phyloP scores from a whole-genome alignment of 1,140 invertebrate species.

The Neotoxoptera formosana region DNA sequence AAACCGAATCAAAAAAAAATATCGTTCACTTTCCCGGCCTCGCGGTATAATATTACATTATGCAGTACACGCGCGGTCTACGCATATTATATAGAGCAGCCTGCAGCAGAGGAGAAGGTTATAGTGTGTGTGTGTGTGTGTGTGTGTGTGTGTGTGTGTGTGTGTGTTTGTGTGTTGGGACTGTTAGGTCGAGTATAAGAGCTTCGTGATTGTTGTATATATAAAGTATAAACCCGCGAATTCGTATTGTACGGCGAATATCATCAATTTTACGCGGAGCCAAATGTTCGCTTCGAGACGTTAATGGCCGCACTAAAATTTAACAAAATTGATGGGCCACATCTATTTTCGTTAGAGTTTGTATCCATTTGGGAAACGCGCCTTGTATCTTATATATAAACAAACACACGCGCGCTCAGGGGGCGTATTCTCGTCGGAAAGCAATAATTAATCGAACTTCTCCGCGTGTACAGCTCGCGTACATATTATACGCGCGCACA shows the following conservation, averaged over 20 bases:
- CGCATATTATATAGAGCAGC: no score
- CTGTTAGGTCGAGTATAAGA: neutral
- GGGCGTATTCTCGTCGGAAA: neutral
- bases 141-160: neutral
- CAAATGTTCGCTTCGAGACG: slow-evolving; percentile 21
- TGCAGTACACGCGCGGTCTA: no score
- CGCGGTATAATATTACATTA: no score
- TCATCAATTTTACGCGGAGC: slow-evolving; percentile 34
- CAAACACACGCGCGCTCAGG: neutral
- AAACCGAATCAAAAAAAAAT: no score
- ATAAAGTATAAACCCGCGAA: neutral
- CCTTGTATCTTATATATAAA: neutral
- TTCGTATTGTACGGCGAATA: slow-evolving; percentile 26
- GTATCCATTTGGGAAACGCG: slow-evolving; percentile 32
- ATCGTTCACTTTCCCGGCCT: no score
- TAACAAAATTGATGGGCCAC: slow-evolving; percentile 42
- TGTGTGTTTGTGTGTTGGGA: neutral
- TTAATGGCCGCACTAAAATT: slow-evolving; percentile 44
- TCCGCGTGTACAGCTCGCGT: neutral
- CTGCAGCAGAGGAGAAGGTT: no score
- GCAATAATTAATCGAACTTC: slow-evolving; percentile 30
- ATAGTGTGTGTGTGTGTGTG: neutral
- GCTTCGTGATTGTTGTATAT: neutral
- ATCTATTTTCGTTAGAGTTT: slow-evolving; percentile 43
- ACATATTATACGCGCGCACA: neutral